Evolutionary conservation across 2,888 invertebrate genomes (phyloP).

Genomic region (Tipula unca): DNA sequence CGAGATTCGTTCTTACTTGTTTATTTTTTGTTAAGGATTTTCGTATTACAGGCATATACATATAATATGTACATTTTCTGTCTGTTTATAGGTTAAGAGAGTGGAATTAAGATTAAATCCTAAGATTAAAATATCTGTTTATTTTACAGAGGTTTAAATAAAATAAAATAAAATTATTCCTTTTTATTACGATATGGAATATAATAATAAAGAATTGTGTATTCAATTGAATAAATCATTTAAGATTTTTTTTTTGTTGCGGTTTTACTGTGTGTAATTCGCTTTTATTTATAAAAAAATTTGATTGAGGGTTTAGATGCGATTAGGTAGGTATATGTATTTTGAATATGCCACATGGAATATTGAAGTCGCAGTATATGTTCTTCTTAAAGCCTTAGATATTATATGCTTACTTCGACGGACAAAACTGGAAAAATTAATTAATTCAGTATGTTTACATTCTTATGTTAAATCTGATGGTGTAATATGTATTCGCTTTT

Average conservation of each 20-base stretch:
- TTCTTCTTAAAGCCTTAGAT: no score
- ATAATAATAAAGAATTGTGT: neutral
- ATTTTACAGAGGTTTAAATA: constrained; percentile 8
- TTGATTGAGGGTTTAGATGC: neutral
- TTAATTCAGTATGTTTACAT: no score
- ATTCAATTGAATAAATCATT: neutral
- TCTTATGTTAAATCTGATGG: no score
- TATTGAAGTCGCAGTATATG: no score
- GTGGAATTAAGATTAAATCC: neutral
- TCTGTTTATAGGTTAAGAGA: neutral
- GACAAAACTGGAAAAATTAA: no score
- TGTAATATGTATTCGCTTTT: no score
- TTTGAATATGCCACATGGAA: no score
- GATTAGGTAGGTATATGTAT: no score
- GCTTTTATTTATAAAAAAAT: neutral
- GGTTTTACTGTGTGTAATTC: neutral
- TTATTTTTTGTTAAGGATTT: neutral
- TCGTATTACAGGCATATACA: neutral
- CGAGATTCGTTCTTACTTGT: neutral
- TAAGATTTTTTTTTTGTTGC: neutral
- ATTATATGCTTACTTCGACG: no score
- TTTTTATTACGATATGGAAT: neutral
- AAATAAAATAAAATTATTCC: neutral
- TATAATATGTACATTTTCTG: neutral
- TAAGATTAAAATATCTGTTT: constrained; percentile 14